phyloP scores from a whole-genome alignment of 2,113 vertebrate genomes.

The Thermophis baileyi region DNA sequence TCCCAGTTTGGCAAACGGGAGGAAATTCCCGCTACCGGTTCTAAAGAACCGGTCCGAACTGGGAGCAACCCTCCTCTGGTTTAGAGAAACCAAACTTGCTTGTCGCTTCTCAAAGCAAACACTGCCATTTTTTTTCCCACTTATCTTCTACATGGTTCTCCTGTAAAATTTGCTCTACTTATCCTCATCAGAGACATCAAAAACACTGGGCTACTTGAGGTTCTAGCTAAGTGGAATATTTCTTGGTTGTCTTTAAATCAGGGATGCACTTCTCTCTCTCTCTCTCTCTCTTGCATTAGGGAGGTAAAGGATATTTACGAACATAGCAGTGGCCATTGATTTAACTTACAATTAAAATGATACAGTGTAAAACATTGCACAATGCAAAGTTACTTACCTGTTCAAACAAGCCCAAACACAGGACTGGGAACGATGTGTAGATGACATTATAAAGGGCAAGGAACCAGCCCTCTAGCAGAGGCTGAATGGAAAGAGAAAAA shows the following conservation, averaged over 20 bases:
- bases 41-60: too few species aligned
- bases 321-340: not conserved
- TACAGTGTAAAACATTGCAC: not conserved
- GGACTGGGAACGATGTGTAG: slow-evolving; percentile 75
- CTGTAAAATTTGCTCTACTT: not conserved
- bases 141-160: not conserved
- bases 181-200: not conserved
- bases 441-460: slow-evolving; percentile 81
- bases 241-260: not conserved
- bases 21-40: too few species aligned
- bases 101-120: not conserved
- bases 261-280: not conserved
- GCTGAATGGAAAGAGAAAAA: slow-evolving; percentile 63
- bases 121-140: not conserved
- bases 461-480: slow-evolving; percentile 89
- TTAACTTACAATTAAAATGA: not conserved
- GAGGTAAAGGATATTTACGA: not conserved
- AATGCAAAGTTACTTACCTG: slow-evolving; percentile 72
- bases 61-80: too few species aligned
- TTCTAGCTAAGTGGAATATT: not conserved
- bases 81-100: not conserved
- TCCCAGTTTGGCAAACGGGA: too few species aligned
- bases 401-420: slow-evolving; percentile 82
- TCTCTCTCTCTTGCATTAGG: not conserved
- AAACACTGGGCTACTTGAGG: not conserved